Evolutionary conservation across 2,797 vertebrate species (phyloP).

Genomic region (Aldrovandia affinis): DNA sequence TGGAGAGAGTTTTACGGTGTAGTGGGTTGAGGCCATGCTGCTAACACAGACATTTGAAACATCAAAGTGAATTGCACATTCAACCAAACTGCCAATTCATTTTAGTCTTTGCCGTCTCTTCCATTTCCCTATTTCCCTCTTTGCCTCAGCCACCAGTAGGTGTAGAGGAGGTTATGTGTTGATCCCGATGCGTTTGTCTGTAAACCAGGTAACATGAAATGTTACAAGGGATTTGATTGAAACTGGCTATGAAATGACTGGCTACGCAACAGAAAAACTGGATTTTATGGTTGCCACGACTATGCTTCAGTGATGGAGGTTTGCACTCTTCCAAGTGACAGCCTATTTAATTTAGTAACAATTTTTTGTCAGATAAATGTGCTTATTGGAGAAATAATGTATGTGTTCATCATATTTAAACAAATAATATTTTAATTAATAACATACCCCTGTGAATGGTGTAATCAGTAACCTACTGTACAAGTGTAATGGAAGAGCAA

Average conservation of each 20-base stretch:
- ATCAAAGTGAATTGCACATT: too few species aligned
- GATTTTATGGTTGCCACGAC: not conserved
- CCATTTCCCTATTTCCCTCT: too few species aligned
- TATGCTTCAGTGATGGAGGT: not conserved
- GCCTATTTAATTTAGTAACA: not conserved
- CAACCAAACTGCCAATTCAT: too few species aligned
- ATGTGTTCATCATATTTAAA: not conserved
- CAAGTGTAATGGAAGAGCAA: not conserved
- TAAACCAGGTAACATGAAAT: not conserved
- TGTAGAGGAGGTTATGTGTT: not conserved
- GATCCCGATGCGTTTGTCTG: not conserved
- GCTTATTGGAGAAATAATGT: not conserved
- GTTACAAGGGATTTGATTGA: not conserved
- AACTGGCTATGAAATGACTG: not conserved
- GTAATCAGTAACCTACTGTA: not conserved
- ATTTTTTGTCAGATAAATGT: too few species aligned
- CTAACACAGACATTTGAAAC: too few species aligned
- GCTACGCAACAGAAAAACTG: not conserved
- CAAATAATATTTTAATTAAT: not conserved
- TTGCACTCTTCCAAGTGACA: not conserved
- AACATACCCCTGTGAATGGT: not conserved
- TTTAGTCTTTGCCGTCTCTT: too few species aligned
- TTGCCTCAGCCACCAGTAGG: not conserved
- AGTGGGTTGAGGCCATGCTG: too few species aligned
- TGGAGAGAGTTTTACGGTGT: too few species aligned